Base-by-base conservation (phyloP, 2,888 invertebrate genomes). In the Apotomis capreana region DNA sequence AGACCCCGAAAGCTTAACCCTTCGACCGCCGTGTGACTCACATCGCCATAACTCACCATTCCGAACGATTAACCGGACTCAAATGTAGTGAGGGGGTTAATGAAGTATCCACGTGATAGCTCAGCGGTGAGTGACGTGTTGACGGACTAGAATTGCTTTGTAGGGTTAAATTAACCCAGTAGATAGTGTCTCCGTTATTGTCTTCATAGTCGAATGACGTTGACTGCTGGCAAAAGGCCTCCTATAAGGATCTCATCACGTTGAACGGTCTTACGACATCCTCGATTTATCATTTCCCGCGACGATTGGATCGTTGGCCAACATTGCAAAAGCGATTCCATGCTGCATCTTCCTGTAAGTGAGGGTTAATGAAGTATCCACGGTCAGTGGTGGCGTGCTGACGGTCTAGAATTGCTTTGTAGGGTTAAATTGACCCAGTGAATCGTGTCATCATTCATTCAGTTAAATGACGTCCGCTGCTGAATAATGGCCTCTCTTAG, bases 61-160 rank as follows among this genome's bases (percentile, higher is more conserved):
- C 89, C 88, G 79, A 88, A 80, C 88, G 87, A 89, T 89, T 87
- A 84, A 87, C 80, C 81, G 81, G 79, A 86, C 83, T 86, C 85
- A 86, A 89, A 89, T 89, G 89, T 88, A 87, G 82, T 85, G 89
- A 83, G 81, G 83, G 84, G 85, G 87, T 87, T 89, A 89, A 89
- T 87, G 89, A 87, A 84, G 83, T 86, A 83, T 78, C 78, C 75
- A 73, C 60, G 74, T 76, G 79, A 80, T 80, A 80, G 76, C 72
- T 67, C 70, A 65, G 36, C 6, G 26, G 51, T 70, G 64, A 70
- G 51, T 70, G 64, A 70, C 58, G 64, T 52, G 64, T 40, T 72
- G 72, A 72, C 63, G 46, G 68, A 68, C 68, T 57, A 61, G 61
- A 13, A 44, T 46, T 40, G 57, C 10, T 57, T 49, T 49, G 58